phyloP scores from a whole-genome alignment of 2,113 vertebrate species.

The Hippopotamus amphibius region DNA sequence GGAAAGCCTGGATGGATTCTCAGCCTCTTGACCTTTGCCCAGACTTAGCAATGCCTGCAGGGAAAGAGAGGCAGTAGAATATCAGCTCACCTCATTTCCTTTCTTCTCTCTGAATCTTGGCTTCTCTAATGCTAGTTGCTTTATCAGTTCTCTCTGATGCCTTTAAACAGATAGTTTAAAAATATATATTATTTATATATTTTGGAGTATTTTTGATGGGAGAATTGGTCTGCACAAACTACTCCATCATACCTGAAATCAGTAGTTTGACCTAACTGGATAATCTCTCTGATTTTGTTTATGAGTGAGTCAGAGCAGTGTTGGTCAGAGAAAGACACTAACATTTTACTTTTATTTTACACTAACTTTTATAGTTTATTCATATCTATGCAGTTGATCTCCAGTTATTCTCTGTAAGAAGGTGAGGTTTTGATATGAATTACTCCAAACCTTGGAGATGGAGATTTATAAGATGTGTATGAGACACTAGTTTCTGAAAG shows the following conservation, averaged over 20 bases:
- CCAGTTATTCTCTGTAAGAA: neutral
- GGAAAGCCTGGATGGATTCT: slow-evolving; percentile 23
- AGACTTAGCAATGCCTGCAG: neutral
- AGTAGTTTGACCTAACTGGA: slow-evolving; percentile 25
- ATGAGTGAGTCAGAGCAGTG: neutral
- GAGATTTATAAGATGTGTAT: slow-evolving; percentile 31
- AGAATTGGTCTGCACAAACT: slow-evolving; percentile 29
- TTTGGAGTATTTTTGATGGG: neutral
- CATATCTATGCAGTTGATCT: neutral
- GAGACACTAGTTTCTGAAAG: slow-evolving; percentile 56
- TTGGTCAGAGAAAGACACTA: neutral
- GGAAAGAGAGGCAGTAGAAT: neutral
- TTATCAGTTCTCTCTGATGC: neutral
- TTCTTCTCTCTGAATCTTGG: slow-evolving; percentile 30
- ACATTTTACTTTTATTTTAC: neutral
- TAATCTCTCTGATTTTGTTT: slow-evolving; percentile 22
- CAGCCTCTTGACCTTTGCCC: slow-evolving; percentile 35
- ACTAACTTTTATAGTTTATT: neutral
- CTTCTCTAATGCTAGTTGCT: neutral
- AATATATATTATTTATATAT: neutral
- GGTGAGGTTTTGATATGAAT: neutral
- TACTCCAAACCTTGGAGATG: slow-evolving; percentile 1
- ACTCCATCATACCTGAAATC: neutral
- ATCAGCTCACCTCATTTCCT: neutral
- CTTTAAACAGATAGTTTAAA: slow-evolving; percentile 52